phyloP scores from a whole-genome alignment of 2,888 invertebrate species.

The Sclerodermus sp. region DNA sequence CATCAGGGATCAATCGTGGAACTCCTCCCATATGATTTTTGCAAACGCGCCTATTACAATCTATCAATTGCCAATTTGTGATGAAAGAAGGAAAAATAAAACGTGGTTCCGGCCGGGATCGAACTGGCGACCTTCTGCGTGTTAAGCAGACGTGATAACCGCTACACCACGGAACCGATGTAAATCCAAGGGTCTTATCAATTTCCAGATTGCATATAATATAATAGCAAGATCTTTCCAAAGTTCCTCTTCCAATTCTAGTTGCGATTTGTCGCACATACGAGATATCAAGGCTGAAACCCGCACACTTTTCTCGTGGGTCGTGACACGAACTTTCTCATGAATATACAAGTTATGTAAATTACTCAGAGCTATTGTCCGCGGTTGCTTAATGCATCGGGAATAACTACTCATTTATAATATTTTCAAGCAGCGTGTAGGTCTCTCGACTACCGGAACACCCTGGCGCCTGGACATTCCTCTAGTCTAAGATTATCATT shows the following conservation, averaged over 20 bases:
- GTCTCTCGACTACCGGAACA: no score
- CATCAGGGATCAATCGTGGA: background rate
- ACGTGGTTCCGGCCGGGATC: constrained; percentile 46
- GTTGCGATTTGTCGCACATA: no score
- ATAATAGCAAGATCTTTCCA: no score
- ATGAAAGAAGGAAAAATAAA: constrained; percentile 21
- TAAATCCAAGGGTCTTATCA: no score
- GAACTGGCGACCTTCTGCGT: constrained; percentile 50
- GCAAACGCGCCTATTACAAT: no score
- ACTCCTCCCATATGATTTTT: background rate
- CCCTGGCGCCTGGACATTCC: no score
- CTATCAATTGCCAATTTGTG: no score
- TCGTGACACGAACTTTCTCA: constrained; percentile 42
- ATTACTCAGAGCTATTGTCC: constrained; percentile 37
- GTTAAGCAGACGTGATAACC: constrained; percentile 49
- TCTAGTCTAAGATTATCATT: no score
- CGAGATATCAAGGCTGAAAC: no score
- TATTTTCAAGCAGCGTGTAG: background rate
- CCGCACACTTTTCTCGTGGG: constrained; percentile 15
- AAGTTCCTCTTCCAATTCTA: no score
- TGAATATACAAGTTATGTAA: constrained; percentile 45
- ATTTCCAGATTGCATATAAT: no score
- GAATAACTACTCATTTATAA: background rate
- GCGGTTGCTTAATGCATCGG: constrained; percentile 38
- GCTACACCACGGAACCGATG: constrained; percentile 43